Percentiles rank a stretch among this genome's conserved stretches.
Conservation (phyloP, 2,797 vertebrate species). For the Malurus splendens region DNA sequence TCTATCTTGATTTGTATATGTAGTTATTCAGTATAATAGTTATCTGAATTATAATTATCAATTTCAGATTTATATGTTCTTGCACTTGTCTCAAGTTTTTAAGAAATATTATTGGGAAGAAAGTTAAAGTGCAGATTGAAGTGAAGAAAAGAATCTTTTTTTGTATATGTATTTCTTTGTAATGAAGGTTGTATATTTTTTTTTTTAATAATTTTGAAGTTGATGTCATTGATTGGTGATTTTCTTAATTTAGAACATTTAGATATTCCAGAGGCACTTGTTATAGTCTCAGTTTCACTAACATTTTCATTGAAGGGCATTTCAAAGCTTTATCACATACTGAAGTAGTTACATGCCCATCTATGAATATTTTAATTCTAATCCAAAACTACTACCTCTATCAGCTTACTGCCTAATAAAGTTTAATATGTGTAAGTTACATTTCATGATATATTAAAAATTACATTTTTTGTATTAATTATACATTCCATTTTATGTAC, state of each 20-base stretch:
- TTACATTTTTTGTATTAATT: neutral
- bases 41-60: neutral
- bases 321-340: neutral
- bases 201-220: neutral
- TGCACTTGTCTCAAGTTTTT: neutral
- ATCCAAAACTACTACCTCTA: neutral
- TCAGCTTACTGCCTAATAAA: neutral
- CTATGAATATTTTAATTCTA: neutral
- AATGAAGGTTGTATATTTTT: accelerated
- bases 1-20: neutral
- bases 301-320: neutral
- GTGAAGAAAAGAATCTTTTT: neutral
- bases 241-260: neutral
- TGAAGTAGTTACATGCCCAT: neutral
- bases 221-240: neutral
- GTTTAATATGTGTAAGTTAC: neutral
- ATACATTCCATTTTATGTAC: neutral
- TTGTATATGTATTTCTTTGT: neutral
- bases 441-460: neutral
- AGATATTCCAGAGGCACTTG: neutral
- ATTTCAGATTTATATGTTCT: neutral
- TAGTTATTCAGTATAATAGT: neutral
- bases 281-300: neutral
- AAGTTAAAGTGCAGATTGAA: neutral
- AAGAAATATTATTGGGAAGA: neutral